These are phyloP conservation scores for Ormyrus nitidulus DNA, from an alignment of 2,888 invertebrate genomes.

Conservation along the genomic window DNA sequence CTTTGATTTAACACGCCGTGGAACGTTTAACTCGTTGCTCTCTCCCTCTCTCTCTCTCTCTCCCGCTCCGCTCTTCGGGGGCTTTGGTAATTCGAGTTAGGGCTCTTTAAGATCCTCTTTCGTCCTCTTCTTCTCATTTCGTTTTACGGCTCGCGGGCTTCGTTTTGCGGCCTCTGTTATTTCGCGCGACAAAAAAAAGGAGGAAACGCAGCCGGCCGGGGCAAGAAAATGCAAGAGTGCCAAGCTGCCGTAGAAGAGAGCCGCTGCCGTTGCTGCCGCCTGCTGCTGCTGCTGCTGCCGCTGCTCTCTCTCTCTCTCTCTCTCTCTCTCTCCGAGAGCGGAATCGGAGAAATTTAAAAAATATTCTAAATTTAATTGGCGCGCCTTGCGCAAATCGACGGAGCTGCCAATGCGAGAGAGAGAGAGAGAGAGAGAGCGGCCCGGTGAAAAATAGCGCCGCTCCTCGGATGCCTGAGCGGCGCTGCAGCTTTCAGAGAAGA, in stretches of 20 bases:
- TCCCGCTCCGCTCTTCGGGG: conserved; percentile 24
- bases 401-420: conserved; percentile 68
- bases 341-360: conserved; percentile 76
- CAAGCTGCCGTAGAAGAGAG: conserved; percentile 11
- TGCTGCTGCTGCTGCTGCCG: no score
- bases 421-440: conserved; percentile 8
- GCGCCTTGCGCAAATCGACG: conserved; percentile 70
- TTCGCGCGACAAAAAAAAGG: conserved; percentile 69
- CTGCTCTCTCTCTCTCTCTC: no score
- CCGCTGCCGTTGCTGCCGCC: conserved; percentile 59
- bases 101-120: conserved; percentile 61
- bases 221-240: conserved; percentile 50
- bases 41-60: background rate
- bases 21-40: conserved; percentile 59
- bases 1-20: conserved; percentile 56
- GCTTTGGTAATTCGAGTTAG: conserved; percentile 57
- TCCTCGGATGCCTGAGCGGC: conserved; percentile 58
- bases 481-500: no score
- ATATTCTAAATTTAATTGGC: conserved; percentile 75
- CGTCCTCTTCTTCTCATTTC: conserved; percentile 54
- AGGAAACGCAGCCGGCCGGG: conserved; percentile 48
- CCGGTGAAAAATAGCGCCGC: conserved; percentile 70
- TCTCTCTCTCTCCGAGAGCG: conserved; percentile 57
- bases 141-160: conserved; percentile 37
- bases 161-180: conserved; percentile 64